These are phyloP conservation scores for Coturnix japonica DNA, from an alignment of 2,113 vertebrate genomes.

Conservation along the genomic window DNA sequence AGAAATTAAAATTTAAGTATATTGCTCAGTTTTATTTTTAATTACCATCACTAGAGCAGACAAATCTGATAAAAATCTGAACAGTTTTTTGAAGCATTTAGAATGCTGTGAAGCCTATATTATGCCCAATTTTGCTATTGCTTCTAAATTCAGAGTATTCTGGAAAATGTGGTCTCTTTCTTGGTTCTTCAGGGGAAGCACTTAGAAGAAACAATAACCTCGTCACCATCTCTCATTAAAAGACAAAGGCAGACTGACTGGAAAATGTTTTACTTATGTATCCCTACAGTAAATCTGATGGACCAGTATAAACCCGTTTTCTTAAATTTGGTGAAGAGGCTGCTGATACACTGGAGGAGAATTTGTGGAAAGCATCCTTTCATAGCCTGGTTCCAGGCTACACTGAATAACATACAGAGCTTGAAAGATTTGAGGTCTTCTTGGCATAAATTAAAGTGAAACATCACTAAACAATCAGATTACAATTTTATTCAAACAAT, in stretches of 20 bases:
- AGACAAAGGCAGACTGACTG: not conserved
- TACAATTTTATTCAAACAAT: too few species aligned
- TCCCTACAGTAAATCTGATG: not conserved
- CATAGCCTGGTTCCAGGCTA: too few species aligned
- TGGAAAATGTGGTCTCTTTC: not conserved
- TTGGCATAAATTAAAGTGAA: too few species aligned
- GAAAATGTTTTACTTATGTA: not conserved
- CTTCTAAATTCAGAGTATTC: not conserved
- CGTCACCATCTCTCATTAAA: not conserved
- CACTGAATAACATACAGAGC: too few species aligned
- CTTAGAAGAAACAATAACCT: not conserved
- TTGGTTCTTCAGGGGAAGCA: not conserved
- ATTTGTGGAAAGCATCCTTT: not conserved
- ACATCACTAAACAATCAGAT: too few species aligned
- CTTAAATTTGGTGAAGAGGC: not conserved
- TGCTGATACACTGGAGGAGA: not conserved
- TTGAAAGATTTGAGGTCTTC: too few species aligned
- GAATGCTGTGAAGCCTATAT: not conserved
- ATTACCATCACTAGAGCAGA: not conserved
- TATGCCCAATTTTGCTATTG: not conserved
- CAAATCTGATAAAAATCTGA: not conserved
- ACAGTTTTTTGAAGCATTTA: not conserved
- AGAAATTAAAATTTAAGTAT: not conserved
- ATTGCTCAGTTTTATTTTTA: not conserved
- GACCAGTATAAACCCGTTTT: not conserved